These are phyloP conservation scores for Dallia pectoralis DNA, from an alignment of 2,797 vertebrate species.

Conservation along the genomic window DNA sequence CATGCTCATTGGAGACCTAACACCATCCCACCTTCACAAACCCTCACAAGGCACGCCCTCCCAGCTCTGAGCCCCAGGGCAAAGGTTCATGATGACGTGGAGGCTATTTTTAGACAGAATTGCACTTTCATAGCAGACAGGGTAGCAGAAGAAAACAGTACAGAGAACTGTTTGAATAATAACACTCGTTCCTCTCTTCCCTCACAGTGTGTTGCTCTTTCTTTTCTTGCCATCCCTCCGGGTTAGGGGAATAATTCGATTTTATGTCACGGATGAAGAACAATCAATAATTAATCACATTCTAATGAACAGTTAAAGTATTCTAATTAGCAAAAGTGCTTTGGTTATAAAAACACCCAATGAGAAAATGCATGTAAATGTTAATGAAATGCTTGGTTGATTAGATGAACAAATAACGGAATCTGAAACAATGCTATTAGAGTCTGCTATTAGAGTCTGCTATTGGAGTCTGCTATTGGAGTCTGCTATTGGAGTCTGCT, in stretches of 20 bases:
- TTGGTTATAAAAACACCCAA: neutral
- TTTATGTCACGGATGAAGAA: neutral
- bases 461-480: no score
- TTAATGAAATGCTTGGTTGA: no score
- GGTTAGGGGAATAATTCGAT: neutral
- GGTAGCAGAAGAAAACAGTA: constrained; percentile 14
- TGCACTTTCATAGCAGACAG: constrained; percentile 39
- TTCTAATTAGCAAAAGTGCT: neutral
- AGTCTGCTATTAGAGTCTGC: no score
- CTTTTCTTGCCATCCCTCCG: neutral
- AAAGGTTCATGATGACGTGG: constrained; percentile 29
- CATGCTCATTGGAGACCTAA: constrained; percentile 28
- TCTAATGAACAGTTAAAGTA: neutral
- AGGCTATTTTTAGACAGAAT: constrained; percentile 48
- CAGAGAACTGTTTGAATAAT: constrained; percentile 3
- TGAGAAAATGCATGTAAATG: neutral
- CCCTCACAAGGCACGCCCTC: constrained; percentile 38
- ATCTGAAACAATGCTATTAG: no score
- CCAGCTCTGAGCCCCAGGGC: constrained; percentile 38
- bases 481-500: no score
- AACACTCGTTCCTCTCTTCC: constrained; percentile 14
- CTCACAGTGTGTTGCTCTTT: constrained; percentile 17
- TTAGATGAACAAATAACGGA: no score
- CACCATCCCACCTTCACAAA: constrained; percentile 33
- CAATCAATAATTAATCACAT: neutral